phyloP scores from a whole-genome alignment of 2,113 vertebrate genomes.

The Oceanites oceanicus region DNA sequence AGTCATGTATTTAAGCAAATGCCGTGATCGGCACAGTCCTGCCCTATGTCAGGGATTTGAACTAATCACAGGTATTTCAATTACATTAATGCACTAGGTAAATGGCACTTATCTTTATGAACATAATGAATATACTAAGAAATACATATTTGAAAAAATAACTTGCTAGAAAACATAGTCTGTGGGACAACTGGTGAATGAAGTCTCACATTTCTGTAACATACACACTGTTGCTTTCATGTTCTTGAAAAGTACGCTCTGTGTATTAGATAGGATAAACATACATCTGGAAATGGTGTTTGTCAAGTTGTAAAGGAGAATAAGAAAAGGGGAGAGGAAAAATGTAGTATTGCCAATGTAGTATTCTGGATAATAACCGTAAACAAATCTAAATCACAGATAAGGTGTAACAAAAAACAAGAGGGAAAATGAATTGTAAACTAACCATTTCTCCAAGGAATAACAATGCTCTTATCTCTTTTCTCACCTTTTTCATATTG shows the following conservation, averaged over 20 bases:
- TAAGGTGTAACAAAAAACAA: neutral
- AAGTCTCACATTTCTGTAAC: neutral
- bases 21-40: neutral
- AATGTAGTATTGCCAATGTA: neutral
- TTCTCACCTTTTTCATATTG: neutral
- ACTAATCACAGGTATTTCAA: neutral
- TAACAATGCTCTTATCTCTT: neutral
- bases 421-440: neutral
- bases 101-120: neutral
- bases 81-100: conserved; percentile 4
- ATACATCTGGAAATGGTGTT: neutral
- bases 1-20: neutral
- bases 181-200: neutral
- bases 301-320: neutral
- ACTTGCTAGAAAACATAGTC: neutral
- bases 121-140: neutral
- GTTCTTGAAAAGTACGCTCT: neutral
- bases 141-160: neutral
- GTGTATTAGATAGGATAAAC: neutral
- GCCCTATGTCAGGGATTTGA: neutral
- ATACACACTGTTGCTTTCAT: neutral
- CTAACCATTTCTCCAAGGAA: neutral
- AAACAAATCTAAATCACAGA: neutral
- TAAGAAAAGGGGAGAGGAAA: neutral
- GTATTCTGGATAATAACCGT: neutral